Conservation (phyloP, 2,888 invertebrate genomes). For the Rhopalosiphum nymphaeae region DNA sequence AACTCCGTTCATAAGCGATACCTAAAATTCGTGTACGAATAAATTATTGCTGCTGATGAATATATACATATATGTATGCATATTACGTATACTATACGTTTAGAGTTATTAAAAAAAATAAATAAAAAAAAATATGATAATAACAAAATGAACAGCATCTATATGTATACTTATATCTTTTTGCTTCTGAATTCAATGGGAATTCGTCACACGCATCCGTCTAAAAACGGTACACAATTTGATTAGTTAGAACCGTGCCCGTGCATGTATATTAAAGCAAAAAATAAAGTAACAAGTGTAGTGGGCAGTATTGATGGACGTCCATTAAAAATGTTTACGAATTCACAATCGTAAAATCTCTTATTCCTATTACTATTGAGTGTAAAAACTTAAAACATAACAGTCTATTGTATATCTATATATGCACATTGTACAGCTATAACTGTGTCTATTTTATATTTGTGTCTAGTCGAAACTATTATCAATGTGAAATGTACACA, state of each 20-base stretch:
- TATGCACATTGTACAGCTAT: background rate
- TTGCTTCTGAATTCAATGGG: constrained; percentile 42
- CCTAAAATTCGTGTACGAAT: constrained; percentile 24
- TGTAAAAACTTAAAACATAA: constrained; percentile 21
- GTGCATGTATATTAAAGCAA: constrained; percentile 13
- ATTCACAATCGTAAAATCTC: constrained; percentile 8
- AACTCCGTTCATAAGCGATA: background rate
- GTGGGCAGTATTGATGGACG: constrained; percentile 21
- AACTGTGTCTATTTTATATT: constrained; percentile 1
- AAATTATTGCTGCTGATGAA: constrained; percentile 12
- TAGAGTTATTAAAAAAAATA: constrained; percentile 24
- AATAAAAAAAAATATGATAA: background rate
- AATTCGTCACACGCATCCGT: constrained; percentile 55
- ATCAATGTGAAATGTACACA: background rate
- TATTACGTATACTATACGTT: background rate
- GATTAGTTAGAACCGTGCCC: constrained; percentile 38
- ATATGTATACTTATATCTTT: background rate
- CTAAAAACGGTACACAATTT: constrained; percentile 50
- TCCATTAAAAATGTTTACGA: constrained; percentile 27
- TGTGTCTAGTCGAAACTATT: background rate
- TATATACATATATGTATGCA: background rate
- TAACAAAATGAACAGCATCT: background rate
- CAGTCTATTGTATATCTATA: background rate
- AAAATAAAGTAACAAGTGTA: constrained; percentile 25
- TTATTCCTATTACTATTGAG: background rate